Percentiles rank a stretch among this genome's conserved stretches.
These are phyloP conservation scores for Papilio elwesi DNA, from an alignment of 2,888 invertebrate genomes.

Conservation along the genomic window DNA sequence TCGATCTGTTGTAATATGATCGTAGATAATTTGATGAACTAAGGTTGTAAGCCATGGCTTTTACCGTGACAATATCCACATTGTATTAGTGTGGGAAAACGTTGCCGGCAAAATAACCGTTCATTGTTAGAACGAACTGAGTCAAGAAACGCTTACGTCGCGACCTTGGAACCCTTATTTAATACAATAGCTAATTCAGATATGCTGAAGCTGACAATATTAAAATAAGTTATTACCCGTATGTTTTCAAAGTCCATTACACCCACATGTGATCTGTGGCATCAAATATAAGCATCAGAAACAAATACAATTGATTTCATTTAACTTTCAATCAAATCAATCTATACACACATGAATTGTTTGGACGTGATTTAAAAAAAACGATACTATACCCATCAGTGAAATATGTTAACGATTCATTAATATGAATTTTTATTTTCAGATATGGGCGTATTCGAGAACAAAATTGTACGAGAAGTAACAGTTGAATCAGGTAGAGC, in stretches of 20 bases:
- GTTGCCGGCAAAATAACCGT: not conserved
- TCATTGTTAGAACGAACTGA: not conserved
- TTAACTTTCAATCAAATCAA: not conserved
- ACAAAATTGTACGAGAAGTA: slow-evolving; percentile 87
- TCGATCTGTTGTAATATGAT: not conserved
- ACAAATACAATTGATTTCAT: slow-evolving; percentile 14
- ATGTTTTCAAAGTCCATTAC: slow-evolving; percentile 13
- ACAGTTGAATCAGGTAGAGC: slow-evolving; percentile 92
- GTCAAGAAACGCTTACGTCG: not conserved
- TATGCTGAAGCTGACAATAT: not conserved
- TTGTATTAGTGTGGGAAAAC: slow-evolving; percentile 13
- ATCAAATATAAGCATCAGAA: slow-evolving; percentile 7
- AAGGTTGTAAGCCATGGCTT: not conserved
- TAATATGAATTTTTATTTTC: slow-evolving; percentile 32
- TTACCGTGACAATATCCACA: slow-evolving; percentile 17
- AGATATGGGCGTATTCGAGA: slow-evolving; percentile 95
- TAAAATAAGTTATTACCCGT: slow-evolving; percentile 12
- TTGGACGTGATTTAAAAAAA: too few relatives aligned
- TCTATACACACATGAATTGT: slow-evolving; percentile 9
- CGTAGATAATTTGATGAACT: too few relatives aligned
- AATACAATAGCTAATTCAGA: not conserved
- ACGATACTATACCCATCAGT: too few relatives aligned
- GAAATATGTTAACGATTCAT: too few relatives aligned
- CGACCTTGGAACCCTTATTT: not conserved
- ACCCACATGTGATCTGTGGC: slow-evolving; percentile 8